These are phyloP conservation scores for Heliconius erato DNA, from an alignment of 2,888 invertebrate species.

Conservation along the genomic window DNA sequence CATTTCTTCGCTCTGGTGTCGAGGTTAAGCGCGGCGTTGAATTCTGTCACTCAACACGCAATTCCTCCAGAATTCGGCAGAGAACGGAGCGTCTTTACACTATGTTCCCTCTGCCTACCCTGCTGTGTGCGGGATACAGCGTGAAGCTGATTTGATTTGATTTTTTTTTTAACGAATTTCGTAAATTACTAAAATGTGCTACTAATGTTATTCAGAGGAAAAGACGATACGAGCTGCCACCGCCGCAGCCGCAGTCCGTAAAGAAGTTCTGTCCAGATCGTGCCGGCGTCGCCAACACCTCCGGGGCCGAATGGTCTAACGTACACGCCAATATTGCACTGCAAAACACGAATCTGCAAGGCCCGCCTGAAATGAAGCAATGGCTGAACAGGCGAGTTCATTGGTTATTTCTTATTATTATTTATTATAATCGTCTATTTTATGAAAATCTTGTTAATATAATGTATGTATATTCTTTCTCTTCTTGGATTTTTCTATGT, in stretches of 20 bases:
- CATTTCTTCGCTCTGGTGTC: no score
- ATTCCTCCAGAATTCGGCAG: no score
- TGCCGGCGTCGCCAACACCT: conserved; percentile 55
- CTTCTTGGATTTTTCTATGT: background rate
- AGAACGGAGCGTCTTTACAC: no score
- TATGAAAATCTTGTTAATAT: background rate
- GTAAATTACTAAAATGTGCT: background rate
- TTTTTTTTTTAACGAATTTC: background rate
- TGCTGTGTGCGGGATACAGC: no score
- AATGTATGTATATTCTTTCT: background rate
- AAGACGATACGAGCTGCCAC: conserved; percentile 71
- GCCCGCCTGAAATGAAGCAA: conserved; percentile 73
- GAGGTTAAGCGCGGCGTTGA: no score
- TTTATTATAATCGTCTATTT: background rate
- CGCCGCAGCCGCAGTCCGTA: conserved; percentile 67
- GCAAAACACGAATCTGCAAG: conserved; percentile 55
- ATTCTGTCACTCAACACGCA: no score
- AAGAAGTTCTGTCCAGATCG: conserved; percentile 78
- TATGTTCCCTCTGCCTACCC: no score
- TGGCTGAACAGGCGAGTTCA: conserved; percentile 73
- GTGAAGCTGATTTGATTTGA: no score
- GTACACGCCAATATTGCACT: conserved; percentile 54
- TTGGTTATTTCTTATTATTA: background rate
- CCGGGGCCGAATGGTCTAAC: conserved; percentile 58
- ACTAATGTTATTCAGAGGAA: conserved; percentile 67